Percentiles rank a stretch among this genome's conserved stretches.
These are phyloP conservation scores for Hestina assimilis DNA, from an alignment of 1,140 invertebrate genomes.

Conservation along the genomic window DNA sequence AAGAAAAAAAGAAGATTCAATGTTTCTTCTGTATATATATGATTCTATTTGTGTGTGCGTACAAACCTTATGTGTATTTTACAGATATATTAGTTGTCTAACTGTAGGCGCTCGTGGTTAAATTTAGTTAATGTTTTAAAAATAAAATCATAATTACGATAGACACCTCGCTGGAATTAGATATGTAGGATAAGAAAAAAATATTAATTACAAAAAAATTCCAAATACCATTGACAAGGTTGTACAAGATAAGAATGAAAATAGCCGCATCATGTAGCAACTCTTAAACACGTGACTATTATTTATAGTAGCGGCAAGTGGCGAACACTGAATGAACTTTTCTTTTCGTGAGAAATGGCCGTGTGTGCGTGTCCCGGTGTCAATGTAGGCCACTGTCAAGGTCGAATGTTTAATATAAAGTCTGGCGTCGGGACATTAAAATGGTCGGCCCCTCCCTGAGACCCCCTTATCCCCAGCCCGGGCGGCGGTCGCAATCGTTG, in stretches of 20 bases:
- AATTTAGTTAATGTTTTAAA: too few species aligned
- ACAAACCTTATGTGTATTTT: too few species aligned
- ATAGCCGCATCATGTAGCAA: slow-evolving; percentile 20
- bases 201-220: not conserved
- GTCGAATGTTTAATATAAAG: slow-evolving; percentile 78
- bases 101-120: too few species aligned
- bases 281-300: slow-evolving; percentile 61
- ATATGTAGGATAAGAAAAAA: slow-evolving; percentile 3
- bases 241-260: slow-evolving; percentile 30
- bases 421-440: slow-evolving; percentile 77
- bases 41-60: too few species aligned
- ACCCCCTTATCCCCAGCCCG: slow-evolving; percentile 52
- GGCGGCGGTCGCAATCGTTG: slow-evolving; percentile 73
- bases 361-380: slow-evolving; percentile 72
- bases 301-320: slow-evolving; percentile 67
- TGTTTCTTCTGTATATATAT: too few species aligned
- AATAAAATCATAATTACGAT: too few species aligned
- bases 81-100: too few species aligned
- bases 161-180: too few species aligned
- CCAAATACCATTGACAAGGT: slow-evolving; percentile 22
- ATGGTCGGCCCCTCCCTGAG: slow-evolving; percentile 70
- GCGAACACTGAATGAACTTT: slow-evolving; percentile 71
- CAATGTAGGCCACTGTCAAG: slow-evolving; percentile 76
- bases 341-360: slow-evolving; percentile 65
- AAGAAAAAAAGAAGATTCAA: too few species aligned